Evolutionary conservation across 2,797 vertebrate species (phyloP).

Genomic region (Orientallactaga sibirica): DNA sequence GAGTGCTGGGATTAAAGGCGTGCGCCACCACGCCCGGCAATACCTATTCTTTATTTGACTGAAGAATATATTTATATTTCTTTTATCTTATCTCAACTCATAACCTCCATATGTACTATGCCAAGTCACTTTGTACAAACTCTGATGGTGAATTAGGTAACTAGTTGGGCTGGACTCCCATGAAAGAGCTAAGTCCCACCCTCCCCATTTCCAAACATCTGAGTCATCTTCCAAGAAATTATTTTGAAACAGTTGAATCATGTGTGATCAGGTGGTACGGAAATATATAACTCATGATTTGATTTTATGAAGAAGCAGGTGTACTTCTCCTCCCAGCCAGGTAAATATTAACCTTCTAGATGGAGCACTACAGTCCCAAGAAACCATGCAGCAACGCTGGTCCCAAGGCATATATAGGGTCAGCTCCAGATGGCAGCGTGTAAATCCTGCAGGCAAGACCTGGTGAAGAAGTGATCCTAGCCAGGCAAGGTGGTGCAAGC

Average conservation of each 20-base stretch:
- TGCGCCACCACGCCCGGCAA: too few relatives aligned
- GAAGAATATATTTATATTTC: neutral
- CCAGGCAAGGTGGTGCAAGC: too few relatives aligned
- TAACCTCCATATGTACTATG: neutral
- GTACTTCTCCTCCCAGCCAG: neutral
- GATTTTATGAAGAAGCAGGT: neutral
- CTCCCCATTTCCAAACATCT: neutral
- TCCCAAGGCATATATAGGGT: neutral
- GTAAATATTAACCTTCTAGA: slow-evolving; percentile 59
- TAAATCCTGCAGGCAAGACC: neutral
- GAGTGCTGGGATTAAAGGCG: too few relatives aligned
- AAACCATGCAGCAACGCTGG: neutral
- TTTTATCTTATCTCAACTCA: slow-evolving; percentile 22
- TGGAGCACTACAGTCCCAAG: slow-evolving; percentile 5
- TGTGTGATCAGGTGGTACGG: neutral
- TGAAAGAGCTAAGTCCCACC: neutral
- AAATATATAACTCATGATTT: slow-evolving; percentile 19
- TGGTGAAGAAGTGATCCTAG: neutral
- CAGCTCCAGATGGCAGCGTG: neutral
- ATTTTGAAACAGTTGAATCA: neutral
- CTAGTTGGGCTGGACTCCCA: neutral
- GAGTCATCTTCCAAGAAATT: neutral
- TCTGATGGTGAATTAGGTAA: neutral
- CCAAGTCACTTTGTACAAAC: neutral
- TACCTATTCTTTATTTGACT: slow-evolving; percentile 16